A percentile compares a stretch with the other conserved stretches of the same genome.
Evolutionary conservation across 2,797 vertebrate genomes (phyloP).

Genomic region (Toxotes lorentzi): DNA sequence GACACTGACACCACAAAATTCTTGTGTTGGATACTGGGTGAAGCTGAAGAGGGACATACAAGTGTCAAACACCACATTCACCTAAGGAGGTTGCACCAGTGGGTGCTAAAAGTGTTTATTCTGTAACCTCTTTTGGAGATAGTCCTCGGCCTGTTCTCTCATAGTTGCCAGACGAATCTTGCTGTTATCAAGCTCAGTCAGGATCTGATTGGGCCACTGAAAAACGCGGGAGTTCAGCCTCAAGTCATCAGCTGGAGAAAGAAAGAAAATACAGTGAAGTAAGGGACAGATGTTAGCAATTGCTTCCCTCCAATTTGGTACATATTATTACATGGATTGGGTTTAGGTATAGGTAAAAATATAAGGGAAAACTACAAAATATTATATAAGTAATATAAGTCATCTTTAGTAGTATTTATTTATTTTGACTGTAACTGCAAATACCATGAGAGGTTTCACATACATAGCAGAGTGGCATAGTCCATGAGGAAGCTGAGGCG

Average conservation of each 20-base stretch:
- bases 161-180: constrained; percentile 69
- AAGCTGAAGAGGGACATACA: background rate
- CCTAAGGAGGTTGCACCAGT: background rate
- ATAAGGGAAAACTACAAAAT: no score
- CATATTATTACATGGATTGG: background rate
- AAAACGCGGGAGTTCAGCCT: constrained; percentile 89
- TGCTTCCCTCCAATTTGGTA: background rate
- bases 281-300: background rate
- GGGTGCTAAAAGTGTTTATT: background rate
- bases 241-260: constrained; percentile 87
- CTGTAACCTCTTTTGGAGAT: constrained; percentile 86
- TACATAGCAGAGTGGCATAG: constrained; percentile 88
- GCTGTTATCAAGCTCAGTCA: constrained; percentile 83
- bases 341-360: background rate
- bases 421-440: background rate
- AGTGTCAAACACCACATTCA: background rate
- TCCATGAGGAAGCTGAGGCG: constrained; percentile 90
- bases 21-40: background rate
- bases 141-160: constrained; percentile 80
- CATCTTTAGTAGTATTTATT: background rate
- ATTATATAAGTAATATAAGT: no score
- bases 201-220: constrained; percentile 89
- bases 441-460: constrained; percentile 33
- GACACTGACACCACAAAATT: background rate
- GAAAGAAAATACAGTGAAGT: constrained; percentile 4